Evolutionary conservation across 2,888 invertebrate genomes (phyloP).

Genomic region (Hesperia comma): DNA sequence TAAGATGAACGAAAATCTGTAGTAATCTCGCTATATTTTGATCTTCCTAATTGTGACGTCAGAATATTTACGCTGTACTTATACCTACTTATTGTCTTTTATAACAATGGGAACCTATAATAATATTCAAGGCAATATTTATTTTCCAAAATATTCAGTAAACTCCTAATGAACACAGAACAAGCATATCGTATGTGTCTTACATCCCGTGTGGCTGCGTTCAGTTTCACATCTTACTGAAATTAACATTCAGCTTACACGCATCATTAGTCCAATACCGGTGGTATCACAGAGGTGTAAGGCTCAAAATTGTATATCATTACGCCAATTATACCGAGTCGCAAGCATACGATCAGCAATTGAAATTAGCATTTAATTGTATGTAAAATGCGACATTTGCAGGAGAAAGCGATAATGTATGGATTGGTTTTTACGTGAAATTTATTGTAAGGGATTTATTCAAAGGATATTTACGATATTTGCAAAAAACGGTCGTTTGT

Average conservation of each 20-base stretch:
- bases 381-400: constrained; percentile 61
- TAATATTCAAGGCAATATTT: too few species aligned
- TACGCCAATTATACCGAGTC: constrained; percentile 19
- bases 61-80: too few species aligned
- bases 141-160: too few species aligned
- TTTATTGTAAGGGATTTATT: constrained; percentile 25
- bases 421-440: constrained; percentile 30
- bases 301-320: constrained; percentile 19
- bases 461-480: constrained; percentile 1
- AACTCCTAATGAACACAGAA: background rate
- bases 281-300: background rate
- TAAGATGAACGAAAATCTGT: too few species aligned
- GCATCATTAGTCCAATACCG: constrained; percentile 8
- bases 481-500: background rate
- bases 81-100: too few species aligned
- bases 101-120: too few species aligned
- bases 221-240: constrained; percentile 13
- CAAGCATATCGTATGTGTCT: background rate
- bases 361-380: constrained; percentile 65
- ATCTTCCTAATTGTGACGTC: too few species aligned
- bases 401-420: constrained; percentile 54
- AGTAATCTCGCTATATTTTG: too few species aligned
- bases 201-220: background rate
- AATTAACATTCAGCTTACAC: constrained; percentile 7
- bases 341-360: constrained; percentile 27